Evolutionary conservation across 2,113 vertebrate species (phyloP), one percentile per base, ranked within the genome.

Genomic region (Pelmatolapia mariae): DNA sequence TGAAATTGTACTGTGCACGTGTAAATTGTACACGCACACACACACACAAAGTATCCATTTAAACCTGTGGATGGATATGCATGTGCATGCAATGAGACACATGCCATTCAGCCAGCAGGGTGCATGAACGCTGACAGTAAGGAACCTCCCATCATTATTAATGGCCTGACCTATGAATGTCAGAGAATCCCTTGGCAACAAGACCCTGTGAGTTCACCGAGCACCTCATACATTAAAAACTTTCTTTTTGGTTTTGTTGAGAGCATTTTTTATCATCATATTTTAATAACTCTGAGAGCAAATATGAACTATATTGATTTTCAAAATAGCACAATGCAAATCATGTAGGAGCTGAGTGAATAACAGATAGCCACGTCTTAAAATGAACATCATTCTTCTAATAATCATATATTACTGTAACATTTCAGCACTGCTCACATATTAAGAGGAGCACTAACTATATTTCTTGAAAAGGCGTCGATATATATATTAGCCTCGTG

Each of bases 71-170:
- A 85, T 19, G 38, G 50, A 79, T 5, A 59, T 38, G 50, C 63
- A 59, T 45, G 66, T 84, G 71, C 8, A 19, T 47, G 56, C 33
- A 68, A 82, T 38, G 56, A 45, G 56, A 85, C 85, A 79, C 83
- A 91, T 82, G 81, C 66, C 90, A 68, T 80, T 85, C 87, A 92
- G 89, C 71, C 82, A 86, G 66, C 63, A 81, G 89, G 88, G 63
- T 80, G 88, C 85, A 90, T 52, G 89, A 92, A 91, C 68, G 88
- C 91, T 95, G 94, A 96, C 93, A 89, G 90, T 45, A 40, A 90
- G 91, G 84, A 92, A 87, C 91, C 89, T 93, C 87, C 90, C 76
- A 82, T 83, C 82, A 82, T 94, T 94, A 96, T 93, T 92, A 89
- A 96, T 88, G 88, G 88, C 91, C 86, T 36, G 22, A 91, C 84